phyloP scores from a whole-genome alignment of 1,140 invertebrate genomes.

The Pemphigus obesinymphae region DNA sequence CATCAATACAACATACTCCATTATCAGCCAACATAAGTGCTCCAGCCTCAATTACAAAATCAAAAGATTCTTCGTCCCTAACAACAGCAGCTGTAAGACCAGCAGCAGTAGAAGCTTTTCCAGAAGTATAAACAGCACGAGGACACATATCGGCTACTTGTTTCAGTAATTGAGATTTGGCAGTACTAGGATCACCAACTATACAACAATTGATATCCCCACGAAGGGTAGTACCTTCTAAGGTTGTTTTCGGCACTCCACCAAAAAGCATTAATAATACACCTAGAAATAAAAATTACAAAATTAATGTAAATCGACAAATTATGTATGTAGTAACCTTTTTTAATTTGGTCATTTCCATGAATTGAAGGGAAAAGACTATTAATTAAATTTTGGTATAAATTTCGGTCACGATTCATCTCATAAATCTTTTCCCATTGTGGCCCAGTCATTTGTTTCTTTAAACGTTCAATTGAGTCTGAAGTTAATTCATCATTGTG shows the following conservation, averaged over 20 bases:
- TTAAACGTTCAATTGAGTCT: slow-evolving; percentile 54
- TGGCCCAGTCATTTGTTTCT: slow-evolving; percentile 87
- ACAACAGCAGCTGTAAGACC: slow-evolving; percentile 98
- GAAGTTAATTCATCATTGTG: slow-evolving; percentile 74
- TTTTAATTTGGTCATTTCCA: slow-evolving; percentile 96
- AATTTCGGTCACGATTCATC: slow-evolving; percentile 90
- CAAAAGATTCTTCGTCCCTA: slow-evolving; percentile 92
- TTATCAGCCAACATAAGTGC: slow-evolving; percentile 99
- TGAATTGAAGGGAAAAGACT: slow-evolving; percentile 96
- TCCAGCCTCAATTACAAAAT: slow-evolving; percentile 99
- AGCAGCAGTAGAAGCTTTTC: slow-evolving; percentile 95
- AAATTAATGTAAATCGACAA: not conserved
- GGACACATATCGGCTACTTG: slow-evolving; percentile 94
- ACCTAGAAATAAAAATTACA: slow-evolving; percentile 50
- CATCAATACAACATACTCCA: slow-evolving; percentile 98
- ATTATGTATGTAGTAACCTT: slow-evolving; percentile 55
- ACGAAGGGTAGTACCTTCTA: slow-evolving; percentile 79
- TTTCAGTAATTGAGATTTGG: slow-evolving; percentile 96
- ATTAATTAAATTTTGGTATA: slow-evolving; percentile 86
- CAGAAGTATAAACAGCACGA: slow-evolving; percentile 95
- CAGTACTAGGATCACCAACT: slow-evolving; percentile 97
- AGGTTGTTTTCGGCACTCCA: slow-evolving; percentile 92
- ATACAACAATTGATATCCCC: slow-evolving; percentile 98
- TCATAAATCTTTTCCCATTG: slow-evolving; percentile 96
- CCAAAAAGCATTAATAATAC: slow-evolving; percentile 96